Evolutionary conservation across 2,113 vertebrate genomes (phyloP), one percentile per base, ranked within the genome.

Genomic region (Microtus pennsylvanicus): DNA sequence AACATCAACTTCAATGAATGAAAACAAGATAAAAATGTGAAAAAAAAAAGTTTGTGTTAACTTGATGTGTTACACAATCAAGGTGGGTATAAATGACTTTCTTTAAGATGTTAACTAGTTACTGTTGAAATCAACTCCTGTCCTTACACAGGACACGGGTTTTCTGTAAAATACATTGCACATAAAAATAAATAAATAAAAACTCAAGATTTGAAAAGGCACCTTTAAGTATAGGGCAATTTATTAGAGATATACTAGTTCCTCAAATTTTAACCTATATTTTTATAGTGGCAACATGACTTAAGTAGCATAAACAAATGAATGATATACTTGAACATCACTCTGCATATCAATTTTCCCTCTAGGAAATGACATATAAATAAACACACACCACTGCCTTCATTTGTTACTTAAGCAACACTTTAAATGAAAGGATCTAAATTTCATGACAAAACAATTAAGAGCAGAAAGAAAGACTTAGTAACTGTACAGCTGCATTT

Each of bases 111-210:
- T 33, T 74, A 96, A 94, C 38, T 90, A 97, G 83, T 72, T 94
- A 94, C 72, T 95, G 76, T 61, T 87, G 89, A 94, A 69, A 77
- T 42, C 63, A 94, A 69, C 42, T 93, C 81, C 91, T 96, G 45
- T 96, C 83, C 93, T 97, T 91, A 96, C 52, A 95, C 75, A 92
- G 75, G 55, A 91, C 89, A 95, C 55, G 87, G 61, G 33, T 95
- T 95, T 94, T 91, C 89, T 97, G n/a, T 91, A 97, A 94, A 94
- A 96, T 70, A 96, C 55, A 95, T 61, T 78, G 38, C 65, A 95
- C 9, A 93, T 93, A 72, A 45, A 81, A 38, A 83, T 16, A 89
- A 70, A 63, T 33, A 69, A 83, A 61, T 28, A 10, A 19, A 38
- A 94, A 75, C 76, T 90, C 76, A 95, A 86, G 42, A 96, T 81